Evolutionary conservation across 2,888 invertebrate genomes (phyloP), one percentile per base, ranked within the genome.

Genomic region (Shargacucullia verbasci): DNA sequence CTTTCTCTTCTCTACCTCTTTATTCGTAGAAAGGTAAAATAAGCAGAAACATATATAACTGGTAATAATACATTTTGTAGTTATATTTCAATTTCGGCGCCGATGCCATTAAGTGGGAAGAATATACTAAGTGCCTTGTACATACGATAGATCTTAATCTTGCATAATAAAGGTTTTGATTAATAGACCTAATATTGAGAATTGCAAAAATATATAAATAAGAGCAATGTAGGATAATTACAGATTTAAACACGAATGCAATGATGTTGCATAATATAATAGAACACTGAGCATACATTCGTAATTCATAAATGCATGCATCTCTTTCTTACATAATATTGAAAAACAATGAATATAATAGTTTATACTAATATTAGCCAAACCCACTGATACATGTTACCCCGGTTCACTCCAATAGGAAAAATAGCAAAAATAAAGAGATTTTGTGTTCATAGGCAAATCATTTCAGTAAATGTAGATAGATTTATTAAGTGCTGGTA

Each of bases 1-100:
- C 82, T 85, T 82, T 76, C 73, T 62, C 78, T 79, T 83, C 78
- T 83, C 80, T 82, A 77, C 59, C 52, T 69, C 41, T 67, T 72
- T 52, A 20, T 39, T 48, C 46, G 75, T 78, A 81, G 77, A 81
- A 78, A 80, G 75, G 73, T 71, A 64, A 55, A 57, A 39, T 66
- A 79, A 78, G 78, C 72, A 63, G 35, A 48, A 44, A 39, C 40
- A 37, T 33, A 27, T n/a, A 15, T 59, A 33, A 44, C 43, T 65
- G 46, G 46, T 20, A 20, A 20, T 20, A 4, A 2, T 39, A 25
- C 2, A 11, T 31, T 34, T 10, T 31, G n/a, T 15, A 55, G 11
- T 49, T 35, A 13, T 25, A 50, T 59, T 56, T 64, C 12, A 15
- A 10, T 49, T 39, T 47, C 37, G 50, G 50, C 13, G 40, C 39